A percentile compares a stretch with the other conserved stretches of the same genome.
Conservation (phyloP, 2,797 vertebrate genomes). For the Channallabes apus region DNA sequence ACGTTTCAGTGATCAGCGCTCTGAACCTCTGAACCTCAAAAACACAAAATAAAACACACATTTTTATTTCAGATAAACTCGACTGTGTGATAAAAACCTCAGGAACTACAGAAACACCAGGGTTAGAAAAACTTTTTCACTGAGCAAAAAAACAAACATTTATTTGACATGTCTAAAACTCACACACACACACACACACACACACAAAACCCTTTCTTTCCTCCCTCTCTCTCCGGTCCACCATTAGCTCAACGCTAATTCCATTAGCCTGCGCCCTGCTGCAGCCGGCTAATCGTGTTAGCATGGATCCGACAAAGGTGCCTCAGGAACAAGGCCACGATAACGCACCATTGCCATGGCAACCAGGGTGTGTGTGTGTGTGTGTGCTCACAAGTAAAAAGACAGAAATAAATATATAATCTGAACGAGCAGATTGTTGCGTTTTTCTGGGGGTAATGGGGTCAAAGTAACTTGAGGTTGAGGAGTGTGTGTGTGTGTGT, state of each 20-base stretch:
- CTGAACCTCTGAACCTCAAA: neutral
- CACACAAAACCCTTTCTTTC: neutral
- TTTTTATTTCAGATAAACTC: neutral
- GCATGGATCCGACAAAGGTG: slow-evolving; percentile 93
- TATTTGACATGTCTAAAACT: neutral
- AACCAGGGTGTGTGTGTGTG: slow-evolving; percentile 10
- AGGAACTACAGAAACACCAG: neutral
- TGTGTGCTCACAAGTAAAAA: slow-evolving; percentile 7
- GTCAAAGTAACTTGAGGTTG: neutral
- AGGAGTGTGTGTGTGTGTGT: neutral
- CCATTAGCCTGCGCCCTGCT: slow-evolving; percentile 92
- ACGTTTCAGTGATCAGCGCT: neutral
- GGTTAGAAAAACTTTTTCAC: neutral
- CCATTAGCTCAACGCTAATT: slow-evolving; percentile 97
- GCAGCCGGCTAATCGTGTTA: slow-evolving; percentile 97
- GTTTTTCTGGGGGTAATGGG: slow-evolving; percentile 22
- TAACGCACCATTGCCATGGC: slow-evolving; percentile 57
- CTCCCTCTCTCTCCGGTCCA: slow-evolving; percentile 69
- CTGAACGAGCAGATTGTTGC: slow-evolving; percentile 18
- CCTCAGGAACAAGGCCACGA: slow-evolving; percentile 80
- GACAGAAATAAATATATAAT: slow-evolving; percentile 30
- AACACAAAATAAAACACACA: neutral
- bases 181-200: slow-evolving; percentile 1
- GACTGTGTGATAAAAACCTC: neutral
- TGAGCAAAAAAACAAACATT: neutral